Conservation (phyloP, 2,888 invertebrate genomes). For the Spicauda simplicius region DNA sequence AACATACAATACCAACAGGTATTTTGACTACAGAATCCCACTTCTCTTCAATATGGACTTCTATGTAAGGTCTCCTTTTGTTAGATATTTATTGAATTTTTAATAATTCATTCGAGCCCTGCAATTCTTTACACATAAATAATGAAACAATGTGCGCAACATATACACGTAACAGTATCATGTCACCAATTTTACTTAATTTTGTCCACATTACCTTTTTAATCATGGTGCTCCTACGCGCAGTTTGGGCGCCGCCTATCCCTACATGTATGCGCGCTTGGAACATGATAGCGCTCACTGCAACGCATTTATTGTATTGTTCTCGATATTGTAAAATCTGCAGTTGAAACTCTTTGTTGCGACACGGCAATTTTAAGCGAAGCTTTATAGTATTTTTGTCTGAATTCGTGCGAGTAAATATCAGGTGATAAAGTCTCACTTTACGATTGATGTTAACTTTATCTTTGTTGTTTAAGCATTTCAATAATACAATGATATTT, state of each 20-base stretch:
- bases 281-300: conserved; percentile 7
- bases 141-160: too few species aligned
- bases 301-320: conserved; percentile 28
- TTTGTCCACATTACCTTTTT: neutral
- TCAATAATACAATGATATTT: neutral
- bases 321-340: conserved; percentile 26
- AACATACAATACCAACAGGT: too few species aligned
- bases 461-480: neutral
- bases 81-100: too few species aligned
- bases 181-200: neutral
- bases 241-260: conserved; percentile 8
- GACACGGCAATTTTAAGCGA: neutral
- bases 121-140: too few species aligned
- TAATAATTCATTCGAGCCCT: too few species aligned
- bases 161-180: too few species aligned
- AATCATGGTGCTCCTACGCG: neutral
- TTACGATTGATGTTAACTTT: neutral
- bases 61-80: too few species aligned
- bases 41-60: too few species aligned
- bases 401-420: neutral
- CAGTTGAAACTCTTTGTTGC: conserved; percentile 1
- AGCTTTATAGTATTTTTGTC: neutral
- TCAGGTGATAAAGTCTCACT: neutral
- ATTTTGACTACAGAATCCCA: too few species aligned
- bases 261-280: conserved; percentile 3